Conservation (phyloP, 2,113 vertebrate genomes). For the Hyperoodon ampullatus region DNA sequence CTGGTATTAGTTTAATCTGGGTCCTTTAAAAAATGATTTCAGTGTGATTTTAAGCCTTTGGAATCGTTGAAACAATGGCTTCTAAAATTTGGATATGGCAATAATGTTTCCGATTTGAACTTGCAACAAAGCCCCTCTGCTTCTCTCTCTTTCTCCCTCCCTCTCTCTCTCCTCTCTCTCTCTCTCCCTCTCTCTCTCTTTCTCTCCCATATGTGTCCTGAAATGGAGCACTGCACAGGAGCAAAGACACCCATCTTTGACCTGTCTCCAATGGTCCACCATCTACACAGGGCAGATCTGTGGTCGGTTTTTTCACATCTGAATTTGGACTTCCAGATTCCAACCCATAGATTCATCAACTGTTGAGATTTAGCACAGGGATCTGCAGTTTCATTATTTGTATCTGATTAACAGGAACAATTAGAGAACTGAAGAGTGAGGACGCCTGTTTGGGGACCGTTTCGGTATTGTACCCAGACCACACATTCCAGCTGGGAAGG, state of each 20-base stretch:
- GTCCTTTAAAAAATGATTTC: slow-evolving; percentile 75
- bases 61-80: slow-evolving; percentile 73
- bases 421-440: slow-evolving; percentile 79
- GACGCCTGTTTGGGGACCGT: slow-evolving; percentile 84
- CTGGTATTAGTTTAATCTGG: slow-evolving; percentile 68
- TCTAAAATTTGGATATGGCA: slow-evolving; percentile 67
- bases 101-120: slow-evolving; percentile 75
- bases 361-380: slow-evolving; percentile 74
- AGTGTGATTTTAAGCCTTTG: slow-evolving; percentile 75
- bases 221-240: slow-evolving; percentile 21
- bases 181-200: neutral
- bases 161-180: neutral
- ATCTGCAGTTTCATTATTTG: slow-evolving; percentile 85
- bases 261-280: neutral
- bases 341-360: slow-evolving; percentile 72
- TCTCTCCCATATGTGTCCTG: neutral
- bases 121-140: slow-evolving; percentile 66
- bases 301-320: slow-evolving; percentile 54
- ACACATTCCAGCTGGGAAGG: slow-evolving; percentile 86
- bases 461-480: slow-evolving; percentile 86
- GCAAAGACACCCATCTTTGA: neutral
- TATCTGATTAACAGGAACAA: slow-evolving; percentile 85
- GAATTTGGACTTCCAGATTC: slow-evolving; percentile 49
- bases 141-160: neutral
- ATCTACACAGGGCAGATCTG: slow-evolving; percentile 73